Conservation (phyloP, 2,113 vertebrate species). For the Notarius quadriscutis region DNA sequence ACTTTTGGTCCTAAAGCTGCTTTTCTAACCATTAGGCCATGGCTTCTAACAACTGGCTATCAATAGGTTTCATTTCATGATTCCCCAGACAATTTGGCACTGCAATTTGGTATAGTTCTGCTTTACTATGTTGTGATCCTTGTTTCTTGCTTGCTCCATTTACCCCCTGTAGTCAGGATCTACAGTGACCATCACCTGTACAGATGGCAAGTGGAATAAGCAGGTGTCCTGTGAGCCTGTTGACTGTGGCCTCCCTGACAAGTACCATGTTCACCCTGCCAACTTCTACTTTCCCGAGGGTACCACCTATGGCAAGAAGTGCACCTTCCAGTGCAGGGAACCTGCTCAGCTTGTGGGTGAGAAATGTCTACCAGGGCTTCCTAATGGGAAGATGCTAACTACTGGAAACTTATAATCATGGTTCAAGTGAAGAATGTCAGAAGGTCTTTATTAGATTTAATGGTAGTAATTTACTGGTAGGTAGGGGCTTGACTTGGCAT, state of each 20-base stretch:
- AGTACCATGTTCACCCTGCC: constrained; percentile 91
- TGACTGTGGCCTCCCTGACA: constrained; percentile 93
- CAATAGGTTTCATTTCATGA: not conserved
- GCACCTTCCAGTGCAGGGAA: constrained; percentile 87
- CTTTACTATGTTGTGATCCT: not conserved
- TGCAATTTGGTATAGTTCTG: too few relatives aligned
- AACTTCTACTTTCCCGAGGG: constrained; percentile 87
- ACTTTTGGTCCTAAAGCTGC: too few relatives aligned
- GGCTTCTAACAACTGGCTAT: not conserved
- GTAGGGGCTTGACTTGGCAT: not conserved
- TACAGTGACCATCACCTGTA: constrained; percentile 84
- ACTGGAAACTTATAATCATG: not conserved
- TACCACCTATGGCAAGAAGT: constrained; percentile 90
- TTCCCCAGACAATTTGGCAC: not conserved
- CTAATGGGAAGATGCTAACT: not conserved
- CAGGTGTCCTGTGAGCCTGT: constrained; percentile 91
- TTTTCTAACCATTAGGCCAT: too few relatives aligned
- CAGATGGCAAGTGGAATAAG: constrained; percentile 93
- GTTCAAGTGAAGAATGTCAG: not conserved
- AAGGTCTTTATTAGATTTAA: not conserved
- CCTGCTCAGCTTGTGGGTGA: constrained; percentile 92
- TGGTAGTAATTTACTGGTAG: not conserved
- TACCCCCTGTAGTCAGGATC: constrained; percentile 72
- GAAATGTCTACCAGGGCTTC: constrained; percentile 32
- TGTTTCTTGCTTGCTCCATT: not conserved